phyloP scores from a whole-genome alignment of 37 sponge, comb jelly and placozoan species.

The Tethya wilhelma region DNA sequence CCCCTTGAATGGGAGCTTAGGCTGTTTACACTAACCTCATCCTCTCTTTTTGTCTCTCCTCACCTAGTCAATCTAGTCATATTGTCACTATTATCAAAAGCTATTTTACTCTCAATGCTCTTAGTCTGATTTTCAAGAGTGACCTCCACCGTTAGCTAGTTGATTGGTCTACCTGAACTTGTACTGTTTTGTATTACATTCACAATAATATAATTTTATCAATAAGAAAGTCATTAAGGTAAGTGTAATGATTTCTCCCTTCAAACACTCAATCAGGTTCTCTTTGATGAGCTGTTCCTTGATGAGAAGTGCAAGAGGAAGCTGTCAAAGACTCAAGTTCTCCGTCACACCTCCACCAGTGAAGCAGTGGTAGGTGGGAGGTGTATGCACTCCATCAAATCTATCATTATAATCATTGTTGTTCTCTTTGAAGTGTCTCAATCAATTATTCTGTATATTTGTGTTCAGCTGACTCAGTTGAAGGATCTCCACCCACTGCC shows the following conservation, averaged over 20 bases:
- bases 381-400: neutral
- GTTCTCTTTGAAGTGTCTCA: neutral
- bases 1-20: too few relatives aligned
- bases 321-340: conserved; percentile 64
- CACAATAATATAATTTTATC: neutral
- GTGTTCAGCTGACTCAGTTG: conserved; percentile 67
- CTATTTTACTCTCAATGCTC: too few relatives aligned
- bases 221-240: neutral
- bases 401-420: neutral
- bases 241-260: neutral
- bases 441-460: too few relatives aligned
- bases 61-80: too few relatives aligned
- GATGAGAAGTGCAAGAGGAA: conserved; percentile 50
- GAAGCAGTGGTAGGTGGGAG: conserved; percentile 68
- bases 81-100: too few relatives aligned
- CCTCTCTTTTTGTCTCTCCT: too few relatives aligned
- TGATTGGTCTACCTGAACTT: too few relatives aligned
- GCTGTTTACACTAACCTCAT: too few relatives aligned
- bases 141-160: too few relatives aligned
- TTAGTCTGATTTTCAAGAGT: too few relatives aligned
- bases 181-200: neutral
- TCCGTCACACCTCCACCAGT: conserved; percentile 74
- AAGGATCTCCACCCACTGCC: conserved; percentile 82
- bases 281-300: conserved; percentile 79
- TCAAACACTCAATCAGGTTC: conserved; percentile 37